Evolutionary conservation across 2,888 invertebrate genomes (phyloP).

Genomic region (Crioceris asparagi): DNA sequence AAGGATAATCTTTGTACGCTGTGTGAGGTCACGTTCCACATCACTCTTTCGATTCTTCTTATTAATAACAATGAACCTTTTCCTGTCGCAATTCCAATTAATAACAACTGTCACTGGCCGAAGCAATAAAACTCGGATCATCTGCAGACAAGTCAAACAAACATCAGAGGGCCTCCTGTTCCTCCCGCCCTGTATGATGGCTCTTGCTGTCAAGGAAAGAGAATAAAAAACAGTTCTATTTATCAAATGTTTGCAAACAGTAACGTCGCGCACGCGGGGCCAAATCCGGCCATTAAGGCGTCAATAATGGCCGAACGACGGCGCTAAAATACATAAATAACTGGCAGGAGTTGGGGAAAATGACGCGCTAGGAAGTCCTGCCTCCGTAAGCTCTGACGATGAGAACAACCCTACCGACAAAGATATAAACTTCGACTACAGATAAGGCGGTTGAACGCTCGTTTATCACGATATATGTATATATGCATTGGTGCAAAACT

Average conservation of each 20-base stretch:
- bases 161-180: no score
- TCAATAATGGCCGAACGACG: conserved; percentile 39
- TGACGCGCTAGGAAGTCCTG: no score
- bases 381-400: no score
- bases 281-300: conserved; percentile 40
- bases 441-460: no score
- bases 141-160: conserved; percentile 1
- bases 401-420: no score
- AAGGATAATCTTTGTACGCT: background rate
- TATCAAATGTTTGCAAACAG: conserved; percentile 40
- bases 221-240: conserved; percentile 31
- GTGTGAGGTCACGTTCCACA: background rate
- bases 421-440: no score
- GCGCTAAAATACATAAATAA: conserved; percentile 40
- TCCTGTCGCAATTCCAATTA: conserved; percentile 3
- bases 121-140: conserved; percentile 2
- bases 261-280: conserved; percentile 35
- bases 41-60: background rate
- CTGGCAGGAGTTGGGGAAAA: no score
- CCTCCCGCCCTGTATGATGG: no score
- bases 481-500: no score
- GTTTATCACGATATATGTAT: no score
- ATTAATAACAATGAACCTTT: background rate
- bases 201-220: no score
- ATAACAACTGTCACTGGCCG: conserved; percentile 3